These are phyloP conservation scores for Hypena proboscidalis DNA, from an alignment of 2,888 invertebrate genomes.

Conservation along the genomic window DNA sequence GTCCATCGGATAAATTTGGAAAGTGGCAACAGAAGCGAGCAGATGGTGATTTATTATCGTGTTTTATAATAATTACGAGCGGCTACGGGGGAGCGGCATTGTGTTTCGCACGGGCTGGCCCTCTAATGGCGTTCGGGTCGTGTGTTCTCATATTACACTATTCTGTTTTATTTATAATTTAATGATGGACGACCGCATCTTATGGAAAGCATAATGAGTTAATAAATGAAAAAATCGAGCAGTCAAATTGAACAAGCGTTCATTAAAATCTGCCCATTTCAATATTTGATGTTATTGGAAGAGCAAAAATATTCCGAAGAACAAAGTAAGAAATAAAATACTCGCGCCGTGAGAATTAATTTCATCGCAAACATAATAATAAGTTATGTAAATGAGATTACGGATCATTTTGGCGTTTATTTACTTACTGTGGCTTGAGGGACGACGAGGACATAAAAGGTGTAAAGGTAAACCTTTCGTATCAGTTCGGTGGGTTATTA, in stretches of 20 bases:
- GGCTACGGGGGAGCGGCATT: constrained; percentile 62
- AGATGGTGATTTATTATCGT: constrained; percentile 82
- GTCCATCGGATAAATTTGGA: constrained; percentile 70
- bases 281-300: constrained; percentile 18
- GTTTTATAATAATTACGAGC: constrained; percentile 80
- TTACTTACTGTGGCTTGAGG: constrained; percentile 49
- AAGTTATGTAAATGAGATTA: constrained; percentile 39
- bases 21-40: constrained; percentile 77
- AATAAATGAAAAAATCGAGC: constrained; percentile 31
- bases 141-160: constrained; percentile 55
- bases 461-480: constrained; percentile 50
- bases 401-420: constrained; percentile 51
- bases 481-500: constrained; percentile 53
- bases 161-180: constrained; percentile 55
- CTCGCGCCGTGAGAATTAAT: constrained; percentile 49
- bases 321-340: constrained; percentile 50
- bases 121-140: constrained; percentile 57
- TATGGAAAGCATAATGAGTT: constrained; percentile 23
- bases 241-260: constrained; percentile 22
- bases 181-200: constrained; percentile 50
- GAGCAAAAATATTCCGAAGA: constrained; percentile 22
- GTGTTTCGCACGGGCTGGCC: constrained; percentile 47
- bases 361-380: constrained; percentile 54
- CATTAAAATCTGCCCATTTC: constrained; percentile 13
- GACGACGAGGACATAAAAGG: constrained; percentile 55